Conservation (phyloP, 2,113 vertebrate genomes). For the Ictalurus furcatus region DNA sequence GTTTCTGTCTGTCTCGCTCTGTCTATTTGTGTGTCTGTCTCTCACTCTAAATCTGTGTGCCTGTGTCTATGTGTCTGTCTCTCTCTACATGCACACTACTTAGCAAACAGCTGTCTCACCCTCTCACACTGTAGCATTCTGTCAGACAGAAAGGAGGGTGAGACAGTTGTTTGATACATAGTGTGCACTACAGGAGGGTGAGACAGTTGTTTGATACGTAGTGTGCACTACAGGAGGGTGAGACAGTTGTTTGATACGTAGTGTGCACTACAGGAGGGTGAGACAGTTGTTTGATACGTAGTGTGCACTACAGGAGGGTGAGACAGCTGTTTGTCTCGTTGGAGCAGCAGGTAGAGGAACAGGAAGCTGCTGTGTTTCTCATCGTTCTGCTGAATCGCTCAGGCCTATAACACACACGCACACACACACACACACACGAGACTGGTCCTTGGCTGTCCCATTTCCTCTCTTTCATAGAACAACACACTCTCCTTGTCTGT, state of each 20-base stretch:
- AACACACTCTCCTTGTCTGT: conserved; percentile 1
- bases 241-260: too few relatives aligned
- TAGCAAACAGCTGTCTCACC: not conserved
- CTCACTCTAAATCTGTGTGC: not conserved
- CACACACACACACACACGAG: conserved; percentile 43
- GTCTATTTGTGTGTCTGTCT: not conserved
- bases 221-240: too few relatives aligned
- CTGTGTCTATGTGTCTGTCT: not conserved
- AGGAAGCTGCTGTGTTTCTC: conserved; percentile 60
- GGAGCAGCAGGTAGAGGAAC: conserved; percentile 40
- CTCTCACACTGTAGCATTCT: not conserved
- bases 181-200: too few relatives aligned
- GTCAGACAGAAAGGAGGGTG: too few relatives aligned
- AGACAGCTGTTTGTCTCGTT: conserved; percentile 45
- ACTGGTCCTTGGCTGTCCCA: conserved; percentile 39
- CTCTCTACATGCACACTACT: not conserved
- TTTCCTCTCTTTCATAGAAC: conserved; percentile 47
- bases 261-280: not conserved
- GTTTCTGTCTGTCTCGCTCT: not conserved
- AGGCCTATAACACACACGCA: conserved; percentile 48
- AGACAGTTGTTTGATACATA: not conserved
- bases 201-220: too few relatives aligned
- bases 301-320: not conserved
- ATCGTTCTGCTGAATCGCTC: conserved; percentile 58
- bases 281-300: not conserved